These are phyloP conservation scores for Martes martes DNA, from an alignment of 2,113 vertebrate genomes.

Conservation along the genomic window DNA sequence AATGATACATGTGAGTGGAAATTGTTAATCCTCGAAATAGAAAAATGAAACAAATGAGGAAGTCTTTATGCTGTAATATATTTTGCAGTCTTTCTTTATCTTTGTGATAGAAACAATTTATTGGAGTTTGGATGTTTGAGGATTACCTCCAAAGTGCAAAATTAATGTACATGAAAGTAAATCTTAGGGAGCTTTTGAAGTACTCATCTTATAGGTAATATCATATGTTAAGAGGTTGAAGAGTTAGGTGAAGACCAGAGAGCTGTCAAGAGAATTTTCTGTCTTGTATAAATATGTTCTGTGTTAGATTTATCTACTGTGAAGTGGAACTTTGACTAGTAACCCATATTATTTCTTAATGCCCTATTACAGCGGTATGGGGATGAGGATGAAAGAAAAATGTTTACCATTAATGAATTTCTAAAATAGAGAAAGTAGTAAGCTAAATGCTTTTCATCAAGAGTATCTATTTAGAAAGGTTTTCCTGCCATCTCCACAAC, in stretches of 20 bases:
- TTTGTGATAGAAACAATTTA: slow-evolving; percentile 10
- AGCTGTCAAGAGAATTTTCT: slow-evolving; percentile 37
- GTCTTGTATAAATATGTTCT: slow-evolving; percentile 6
- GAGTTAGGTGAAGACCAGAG: not conserved
- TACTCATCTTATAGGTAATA: not conserved
- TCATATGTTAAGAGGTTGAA: not conserved
- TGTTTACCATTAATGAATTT: slow-evolving; percentile 17
- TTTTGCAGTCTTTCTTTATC: slow-evolving; percentile 28
- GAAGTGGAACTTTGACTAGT: not conserved
- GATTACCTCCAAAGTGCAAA: not conserved
- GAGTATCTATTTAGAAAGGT: not conserved
- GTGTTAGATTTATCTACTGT: slow-evolving; percentile 15
- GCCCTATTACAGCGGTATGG: not conserved
- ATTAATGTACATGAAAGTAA: not conserved
- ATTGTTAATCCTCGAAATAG: slow-evolving; percentile 31
- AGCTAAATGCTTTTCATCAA: not conserved
- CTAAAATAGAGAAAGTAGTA: slow-evolving; percentile 40
- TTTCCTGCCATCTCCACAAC: not conserved
- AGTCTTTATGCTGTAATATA: not conserved
- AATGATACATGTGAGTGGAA: not conserved
- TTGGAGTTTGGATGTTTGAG: not conserved
- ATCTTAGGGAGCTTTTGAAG: slow-evolving; percentile 26
- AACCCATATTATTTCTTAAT: slow-evolving; percentile 31
- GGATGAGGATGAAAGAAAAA: not conserved
- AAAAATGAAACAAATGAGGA: slow-evolving; percentile 33